Conservation (phyloP, 2,113 vertebrate genomes). For the Hucho hucho region DNA sequence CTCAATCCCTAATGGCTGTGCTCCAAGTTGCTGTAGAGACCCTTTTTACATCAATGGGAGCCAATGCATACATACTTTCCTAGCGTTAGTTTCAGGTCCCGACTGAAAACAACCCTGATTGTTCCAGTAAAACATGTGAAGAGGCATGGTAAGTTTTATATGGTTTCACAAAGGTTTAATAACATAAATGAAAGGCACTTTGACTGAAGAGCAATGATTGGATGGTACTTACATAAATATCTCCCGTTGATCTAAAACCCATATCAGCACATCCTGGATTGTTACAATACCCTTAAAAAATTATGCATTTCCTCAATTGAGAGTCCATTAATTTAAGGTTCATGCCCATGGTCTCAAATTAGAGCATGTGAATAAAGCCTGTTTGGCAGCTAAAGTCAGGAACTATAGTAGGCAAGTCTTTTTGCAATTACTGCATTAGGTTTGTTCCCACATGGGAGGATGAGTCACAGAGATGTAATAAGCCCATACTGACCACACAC, state of each 20-base stretch:
- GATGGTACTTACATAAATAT: background rate
- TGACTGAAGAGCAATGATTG: conserved; percentile 1
- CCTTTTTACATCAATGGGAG: conserved; percentile 41
- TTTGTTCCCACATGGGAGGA: conserved; percentile 4
- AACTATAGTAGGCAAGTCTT: background rate
- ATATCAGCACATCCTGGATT: background rate
- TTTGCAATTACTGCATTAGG: background rate
- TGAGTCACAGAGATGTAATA: conserved; percentile 10
- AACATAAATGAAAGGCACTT: background rate
- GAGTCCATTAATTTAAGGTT: background rate
- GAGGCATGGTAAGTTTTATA: conserved; percentile 29
- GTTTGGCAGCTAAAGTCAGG: background rate
- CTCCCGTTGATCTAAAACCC: background rate
- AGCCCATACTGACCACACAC: background rate
- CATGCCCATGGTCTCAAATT: background rate
- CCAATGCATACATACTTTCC: conserved; percentile 50
- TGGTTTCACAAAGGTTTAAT: background rate
- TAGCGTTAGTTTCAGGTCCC: conserved; percentile 40
- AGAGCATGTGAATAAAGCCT: background rate
- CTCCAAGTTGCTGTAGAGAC: conserved; percentile 47
- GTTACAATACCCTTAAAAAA: background rate
- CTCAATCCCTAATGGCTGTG: conserved; percentile 54
- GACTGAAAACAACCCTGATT: conserved; percentile 46
- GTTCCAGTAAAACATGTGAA: conserved; percentile 16
- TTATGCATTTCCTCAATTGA: conserved; percentile 1